Percentiles rank a stretch among this genome's conserved stretches.
These are phyloP conservation scores for Stenichneumon culpator DNA, from an alignment of 2,888 invertebrate genomes.

Conservation along the genomic window DNA sequence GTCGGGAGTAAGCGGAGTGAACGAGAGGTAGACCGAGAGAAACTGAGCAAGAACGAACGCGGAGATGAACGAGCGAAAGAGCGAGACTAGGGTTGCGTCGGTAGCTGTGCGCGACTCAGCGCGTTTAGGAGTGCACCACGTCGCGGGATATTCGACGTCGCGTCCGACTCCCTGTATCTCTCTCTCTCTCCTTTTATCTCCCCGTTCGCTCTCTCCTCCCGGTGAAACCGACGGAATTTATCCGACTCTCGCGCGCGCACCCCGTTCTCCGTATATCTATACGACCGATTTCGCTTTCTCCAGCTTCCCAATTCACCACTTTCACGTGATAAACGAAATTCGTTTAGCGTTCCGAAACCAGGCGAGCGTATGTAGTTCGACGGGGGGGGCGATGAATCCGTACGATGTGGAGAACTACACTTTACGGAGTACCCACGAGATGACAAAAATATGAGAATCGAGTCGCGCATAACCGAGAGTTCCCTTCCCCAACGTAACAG, in stretches of 20 bases:
- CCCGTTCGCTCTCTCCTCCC: constrained; percentile 46
- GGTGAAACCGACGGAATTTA: constrained; percentile 54
- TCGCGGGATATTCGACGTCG: constrained; percentile 54
- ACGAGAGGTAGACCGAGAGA: constrained; percentile 46
- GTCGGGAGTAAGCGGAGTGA: constrained; percentile 76
- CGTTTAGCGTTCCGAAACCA: constrained; percentile 35
- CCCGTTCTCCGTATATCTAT: constrained; percentile 24
- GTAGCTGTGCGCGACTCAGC: constrained; percentile 45
- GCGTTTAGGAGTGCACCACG: constrained; percentile 51
- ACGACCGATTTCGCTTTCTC: constrained; percentile 21
- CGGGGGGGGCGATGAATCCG: constrained; percentile 5
- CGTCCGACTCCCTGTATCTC: constrained; percentile 42
- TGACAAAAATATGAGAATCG: neutral
- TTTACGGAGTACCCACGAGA: constrained; percentile 16
- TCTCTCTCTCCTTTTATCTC: constrained; percentile 47
- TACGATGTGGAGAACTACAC: neutral
- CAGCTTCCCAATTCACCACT: constrained; percentile 41
- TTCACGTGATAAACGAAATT: constrained; percentile 59
- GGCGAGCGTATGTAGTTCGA: neutral
- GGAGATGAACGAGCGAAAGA: constrained; percentile 34
- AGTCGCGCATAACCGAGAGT: neutral
- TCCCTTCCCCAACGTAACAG: neutral
- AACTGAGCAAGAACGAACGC: constrained; percentile 18
- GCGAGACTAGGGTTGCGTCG: constrained; percentile 53
- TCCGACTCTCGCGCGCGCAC: constrained; percentile 21